Conservation (phyloP, 2,888 invertebrate genomes). For the Malthinus seriepunctatus region DNA sequence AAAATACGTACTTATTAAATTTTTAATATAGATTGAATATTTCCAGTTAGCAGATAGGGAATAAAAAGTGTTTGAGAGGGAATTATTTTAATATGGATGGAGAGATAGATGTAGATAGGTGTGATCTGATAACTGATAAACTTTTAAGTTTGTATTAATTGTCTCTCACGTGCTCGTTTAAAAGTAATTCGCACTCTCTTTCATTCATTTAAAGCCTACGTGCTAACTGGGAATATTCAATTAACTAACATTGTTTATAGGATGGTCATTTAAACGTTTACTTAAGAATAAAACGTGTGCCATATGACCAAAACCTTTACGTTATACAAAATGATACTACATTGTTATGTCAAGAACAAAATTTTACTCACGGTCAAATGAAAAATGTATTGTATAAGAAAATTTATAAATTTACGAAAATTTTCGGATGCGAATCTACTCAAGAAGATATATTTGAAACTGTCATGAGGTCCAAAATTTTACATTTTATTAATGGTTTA, state of each 20-base stretch:
- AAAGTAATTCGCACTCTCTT: no score
- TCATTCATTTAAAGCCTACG: no score
- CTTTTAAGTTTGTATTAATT: no score
- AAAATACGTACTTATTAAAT: no score
- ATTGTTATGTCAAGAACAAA: not conserved
- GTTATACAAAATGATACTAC: not conserved
- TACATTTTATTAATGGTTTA: constrained; percentile 59
- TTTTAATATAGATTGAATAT: no score
- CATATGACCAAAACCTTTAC: not conserved
- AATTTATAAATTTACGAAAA: not conserved
- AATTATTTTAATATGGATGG: no score
- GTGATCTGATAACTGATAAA: no score
- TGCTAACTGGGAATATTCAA: no score
- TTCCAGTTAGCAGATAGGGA: no score
- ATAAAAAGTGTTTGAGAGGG: no score
- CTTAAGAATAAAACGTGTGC: not conserved
- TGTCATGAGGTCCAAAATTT: constrained; percentile 41
- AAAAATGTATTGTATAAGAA: not conserved
- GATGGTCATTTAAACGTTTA: not conserved
- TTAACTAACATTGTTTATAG: not conserved
- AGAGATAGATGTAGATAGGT: no score
- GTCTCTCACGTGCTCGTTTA: no score
- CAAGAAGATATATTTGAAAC: not conserved
- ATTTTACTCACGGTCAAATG: not conserved
- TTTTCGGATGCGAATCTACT: not conserved